Evolutionary conservation across 2,888 invertebrate species (phyloP), one percentile per base, ranked within the genome.

Genomic region (Lypha dubia): DNA sequence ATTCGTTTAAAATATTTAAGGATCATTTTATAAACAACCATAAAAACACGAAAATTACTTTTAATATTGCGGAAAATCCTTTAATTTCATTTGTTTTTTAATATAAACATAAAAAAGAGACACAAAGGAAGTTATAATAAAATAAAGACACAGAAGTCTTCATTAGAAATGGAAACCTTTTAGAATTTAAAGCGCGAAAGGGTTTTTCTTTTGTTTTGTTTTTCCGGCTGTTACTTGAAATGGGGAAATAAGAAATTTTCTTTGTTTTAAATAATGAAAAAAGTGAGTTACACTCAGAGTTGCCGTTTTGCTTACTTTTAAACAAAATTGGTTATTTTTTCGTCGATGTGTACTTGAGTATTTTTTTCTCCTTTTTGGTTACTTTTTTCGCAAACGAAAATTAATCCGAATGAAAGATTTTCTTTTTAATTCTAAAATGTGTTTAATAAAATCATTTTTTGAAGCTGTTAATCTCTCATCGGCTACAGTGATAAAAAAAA

Each of bases 61-160:
- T 82, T 70, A 71, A 82, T 76, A 79, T 81, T 84, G 86, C 86
- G 85, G 86, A 87, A 87, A 87, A 87, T 87, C 84, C 87, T 80
- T 83, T 82, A 83, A 85, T 81, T 74, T 62, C 13, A 1, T 44
- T 53, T 60, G 1, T 44, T 53, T 60, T 70, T 65, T 28, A 11
- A 17, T 4, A n/a, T 8, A 41, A 44, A 22, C 6, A 20, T 41
- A 22, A 60, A 65, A 75, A 15, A 58, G 13, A 51, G 1, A 71
- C 8, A 56, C 15, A 35, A 70, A 60, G 60, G 65, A 79, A 71
- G 60, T 68, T 44, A 62, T 49, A 22, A 74, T 17, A n/a, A 67
- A 71, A 35, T 15, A 38, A 3, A 65, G 28, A 28, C 28, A 70
- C 63, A 71, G 51, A 77, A 56, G 41, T 63, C 63, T 79, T 58